These are phyloP conservation scores for Neocrepidodera transversa DNA, from an alignment of 2,888 invertebrate species.

Conservation along the genomic window DNA sequence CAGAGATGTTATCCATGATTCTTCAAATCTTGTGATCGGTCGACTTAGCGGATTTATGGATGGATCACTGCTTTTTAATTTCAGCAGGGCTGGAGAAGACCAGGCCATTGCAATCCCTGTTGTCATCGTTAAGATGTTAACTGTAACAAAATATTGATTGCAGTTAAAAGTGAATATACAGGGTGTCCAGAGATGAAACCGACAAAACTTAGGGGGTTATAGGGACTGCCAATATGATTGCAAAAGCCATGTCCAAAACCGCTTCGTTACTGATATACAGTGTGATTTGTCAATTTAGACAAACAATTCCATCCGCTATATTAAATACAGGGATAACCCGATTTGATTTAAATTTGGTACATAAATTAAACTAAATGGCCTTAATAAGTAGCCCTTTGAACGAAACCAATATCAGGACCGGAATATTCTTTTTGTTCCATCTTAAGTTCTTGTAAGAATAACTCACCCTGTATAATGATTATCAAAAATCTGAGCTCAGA, in stretches of 20 bases:
- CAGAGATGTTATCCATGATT: constrained; percentile 64
- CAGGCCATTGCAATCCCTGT: constrained; percentile 24
- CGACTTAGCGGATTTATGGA: constrained; percentile 20
- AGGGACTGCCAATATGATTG: too few relatives aligned
- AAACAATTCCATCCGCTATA: background rate
- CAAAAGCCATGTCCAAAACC: background rate
- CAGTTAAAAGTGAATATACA: background rate
- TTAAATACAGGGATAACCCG: too few relatives aligned
- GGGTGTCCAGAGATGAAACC: background rate
- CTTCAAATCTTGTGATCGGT: constrained; percentile 54
- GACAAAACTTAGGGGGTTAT: too few relatives aligned
- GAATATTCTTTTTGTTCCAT: too few relatives aligned
- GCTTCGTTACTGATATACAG: background rate
- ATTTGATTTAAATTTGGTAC: too few relatives aligned
- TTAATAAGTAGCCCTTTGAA: too few relatives aligned
- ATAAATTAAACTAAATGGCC: too few relatives aligned
- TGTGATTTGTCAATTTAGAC: background rate
- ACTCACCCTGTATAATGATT: too few relatives aligned
- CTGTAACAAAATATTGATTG: constrained; percentile 12
- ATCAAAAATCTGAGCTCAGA: too few relatives aligned
- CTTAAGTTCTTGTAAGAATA: too few relatives aligned
- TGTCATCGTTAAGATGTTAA: constrained; percentile 24
- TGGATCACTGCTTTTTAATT: constrained; percentile 16
- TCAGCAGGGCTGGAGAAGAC: constrained; percentile 29
- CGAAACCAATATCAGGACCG: too few relatives aligned